Base-by-base conservation (phyloP, 2,888 invertebrate genomes). In the Cetonia aurata region DNA sequence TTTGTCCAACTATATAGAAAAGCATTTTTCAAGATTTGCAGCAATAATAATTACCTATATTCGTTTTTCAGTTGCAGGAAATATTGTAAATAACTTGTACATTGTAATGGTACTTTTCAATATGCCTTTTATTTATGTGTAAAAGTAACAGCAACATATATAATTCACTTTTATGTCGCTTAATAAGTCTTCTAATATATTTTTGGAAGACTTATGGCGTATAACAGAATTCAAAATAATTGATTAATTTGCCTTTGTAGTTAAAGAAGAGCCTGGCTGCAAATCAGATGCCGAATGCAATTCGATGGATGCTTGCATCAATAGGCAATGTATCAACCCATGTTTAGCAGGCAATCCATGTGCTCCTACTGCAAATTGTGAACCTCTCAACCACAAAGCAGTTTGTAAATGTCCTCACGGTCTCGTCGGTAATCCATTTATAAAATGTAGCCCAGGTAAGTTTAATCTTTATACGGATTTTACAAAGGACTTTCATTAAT, bases 401-500 rank as follows among this genome's bases (percentile, higher is more conserved):
- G 85, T 89, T 1, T 96, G 96, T 82, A 88, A 87, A 66, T 96
- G 96, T 81, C 90, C 93, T 55, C 83, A 89, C 9, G 92, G 92
- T 13, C 87, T 91, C 25, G 87, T 89, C 74, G 96, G 96, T 71
- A 90, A 96, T 87, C 93, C 96, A n/a, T 92, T 92, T 77, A 85
- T 90, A 67, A 92, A 91, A 77, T 96, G 96, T 82, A 91, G 88
- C 76, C 83, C 84, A 83, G 83, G 86, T 86, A 81, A 75, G 8
- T 48, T 37, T 17, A 25, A 12, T 41, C 44, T 53, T 10, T 67
- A 17, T 33, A 12, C n/a, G 10, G 25, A 10, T 41, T 53, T 6
- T 15, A 50, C 13, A 6, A 44, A 44, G 6, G n/a, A 15, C 4
- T n/a, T 62, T 41, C n/a, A 48, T 10, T 15, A 46, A 17, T 33